A percentile compares a stretch with the other conserved stretches of the same genome.
phyloP scores from a whole-genome alignment of 2,113 vertebrate species.

The Porphyrio hochstetteri region DNA sequence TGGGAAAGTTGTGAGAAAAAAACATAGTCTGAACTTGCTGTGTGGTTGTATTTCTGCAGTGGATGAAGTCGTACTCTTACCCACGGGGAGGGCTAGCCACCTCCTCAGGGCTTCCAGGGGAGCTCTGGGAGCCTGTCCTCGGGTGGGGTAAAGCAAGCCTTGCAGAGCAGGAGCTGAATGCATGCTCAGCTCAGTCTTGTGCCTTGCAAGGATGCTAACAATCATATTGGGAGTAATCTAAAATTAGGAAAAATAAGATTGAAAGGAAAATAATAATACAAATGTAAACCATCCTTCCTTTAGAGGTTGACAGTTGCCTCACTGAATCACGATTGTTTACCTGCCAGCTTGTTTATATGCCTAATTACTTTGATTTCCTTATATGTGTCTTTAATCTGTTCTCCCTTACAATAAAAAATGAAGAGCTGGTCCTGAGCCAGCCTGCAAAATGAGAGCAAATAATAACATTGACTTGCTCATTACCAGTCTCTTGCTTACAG shows the following conservation, averaged over 20 bases:
- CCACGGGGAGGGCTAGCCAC: fast-evolving
- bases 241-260: background rate
- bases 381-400: background rate
- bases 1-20: background rate
- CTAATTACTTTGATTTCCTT: slow-evolving; percentile 34
- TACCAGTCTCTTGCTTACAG: background rate
- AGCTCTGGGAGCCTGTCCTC: background rate
- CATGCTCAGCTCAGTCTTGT: background rate
- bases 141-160: background rate
- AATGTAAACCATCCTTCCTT: background rate
- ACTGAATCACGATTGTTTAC: background rate
- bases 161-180: background rate
- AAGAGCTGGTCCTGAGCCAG: background rate
- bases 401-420: background rate
- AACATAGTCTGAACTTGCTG: background rate
- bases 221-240: background rate
- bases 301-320: background rate
- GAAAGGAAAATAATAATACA: background rate
- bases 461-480: background rate
- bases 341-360: background rate
- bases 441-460: background rate
- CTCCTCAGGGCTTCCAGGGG: background rate
- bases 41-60: background rate
- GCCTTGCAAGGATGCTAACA: background rate
- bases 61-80: background rate